Evolutionary conservation across 2,113 vertebrate genomes (phyloP), one percentile per base, ranked within the genome.

Genomic region (Porphyrio hochstetteri): DNA sequence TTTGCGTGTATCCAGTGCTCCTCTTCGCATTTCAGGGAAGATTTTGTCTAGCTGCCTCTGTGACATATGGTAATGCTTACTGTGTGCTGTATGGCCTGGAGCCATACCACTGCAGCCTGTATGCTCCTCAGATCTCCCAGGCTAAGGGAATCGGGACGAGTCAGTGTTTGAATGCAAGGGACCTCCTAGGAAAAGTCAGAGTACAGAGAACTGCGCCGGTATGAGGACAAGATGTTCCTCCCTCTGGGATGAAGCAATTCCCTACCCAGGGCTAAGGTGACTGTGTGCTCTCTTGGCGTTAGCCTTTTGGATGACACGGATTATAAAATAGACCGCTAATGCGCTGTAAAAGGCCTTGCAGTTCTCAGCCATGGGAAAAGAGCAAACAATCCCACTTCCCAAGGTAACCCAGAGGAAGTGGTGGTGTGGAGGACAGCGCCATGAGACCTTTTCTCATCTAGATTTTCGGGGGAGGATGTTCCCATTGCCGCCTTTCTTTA

Each of bases 11-110:
- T 92, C 80, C 86, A 94, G 86, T 35, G 1, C 86, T 92, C 31
- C 88, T 88, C 93, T 96, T 86, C 2, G 0, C 59, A 23, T 94
- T 89, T 90, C 88, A 59, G 95, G 86, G 91, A 93, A 44, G 93
- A 82, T 91, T 96, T 95, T 95, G 86, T 91, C 93, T 93, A 87
- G 80, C 89, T 96, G 93, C 91, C 88, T 96, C 92, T 84, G 91
- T 95, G 92, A 97, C 96, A 96, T 97, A 94, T 97, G 96, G 96
- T 96, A 96, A 90, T 87, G 91, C 95, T 97, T 97, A 97, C 93
- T 74, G 86, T 71, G 91, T 77, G 91, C 92, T 97, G 93, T 91
- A 95, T 97, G 95, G 96, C 93, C 93, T 96, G 91, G 74, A 94
- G 96, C 96, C 96, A 97, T 94, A 94, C 96, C 95, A 76, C 93